Evolutionary conservation across 2,797 vertebrate species (phyloP), one percentile per base, ranked within the genome.

Genomic region (Pseudotriccus pelzelni): DNA sequence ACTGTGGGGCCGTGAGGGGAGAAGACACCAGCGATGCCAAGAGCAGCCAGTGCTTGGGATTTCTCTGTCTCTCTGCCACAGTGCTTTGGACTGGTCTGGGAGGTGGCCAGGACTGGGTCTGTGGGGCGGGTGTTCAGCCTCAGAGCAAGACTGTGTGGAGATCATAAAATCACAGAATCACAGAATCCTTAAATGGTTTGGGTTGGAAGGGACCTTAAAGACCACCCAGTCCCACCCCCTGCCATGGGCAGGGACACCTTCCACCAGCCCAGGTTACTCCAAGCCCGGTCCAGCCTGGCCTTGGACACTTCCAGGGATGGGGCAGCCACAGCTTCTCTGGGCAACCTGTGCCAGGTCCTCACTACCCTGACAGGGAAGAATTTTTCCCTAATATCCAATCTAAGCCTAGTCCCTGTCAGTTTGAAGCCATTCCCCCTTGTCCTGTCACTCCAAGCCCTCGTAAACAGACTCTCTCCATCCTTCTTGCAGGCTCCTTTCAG

Each of bases 221-320:
- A 2, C 0, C 28, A 63, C 25, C 14, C 2, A 0, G 0, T 36
- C 0, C 49, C 34, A n/a, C 28, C 9, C 23, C 32, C 13, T 55
- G 23, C 13, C 55, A 24, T 10, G 62, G 63, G 30, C 49, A 69
- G 49, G 32, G 63, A 69, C 79, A 56, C 17, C 37, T 77, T 0
- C 43, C 72, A 37, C 49, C 10, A 1, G 28, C 64, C 56, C 64
- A 83, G 37, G n/a, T 0, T 34, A 37, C 50, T 89, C 72, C 63
- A 1, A 55, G 12, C 19, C 32, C 41, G 0, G 0, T 55, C 27
- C 55, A 83, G 0, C 49, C 64, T 39, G 50, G 17, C n/a, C 50
- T 50, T 4, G 50, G 64, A 0, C 72, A 89, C 32, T 63, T 0
- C 55, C 86, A 69, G 70, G 49, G 78, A 69, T 76, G 78, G 63